Evolutionary conservation across 2,797 vertebrate species (phyloP), one percentile per base, ranked within the genome.

Genomic region (Pogonophryne albipinna): DNA sequence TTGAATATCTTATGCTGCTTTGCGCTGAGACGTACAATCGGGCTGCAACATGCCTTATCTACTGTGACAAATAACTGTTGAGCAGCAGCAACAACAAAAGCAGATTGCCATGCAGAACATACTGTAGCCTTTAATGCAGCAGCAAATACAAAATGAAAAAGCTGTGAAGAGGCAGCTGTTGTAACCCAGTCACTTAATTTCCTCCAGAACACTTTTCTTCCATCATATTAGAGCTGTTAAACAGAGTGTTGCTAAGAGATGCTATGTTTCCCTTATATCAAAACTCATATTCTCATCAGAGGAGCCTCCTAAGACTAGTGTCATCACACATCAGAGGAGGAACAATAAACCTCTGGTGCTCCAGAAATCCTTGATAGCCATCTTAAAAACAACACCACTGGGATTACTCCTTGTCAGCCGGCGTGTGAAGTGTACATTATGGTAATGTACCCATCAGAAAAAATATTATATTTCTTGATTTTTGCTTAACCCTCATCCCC

Each of bases 111-210:
- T 83, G 85, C 89, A 92, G 84, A 93, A 90, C 77, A 68, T 70
- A 38, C 34, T 38, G 34, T 38, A 76, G 78, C 67, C 82, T 76
- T 87, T 79, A 84, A 86, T 84, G 83, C 84, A 80, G 83, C 80
- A 53, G 83, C 73, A 75, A 27, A 78, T 66, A 53, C 73, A 83
- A 85, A 91, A 87, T 85, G 80, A 92, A 93, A 93, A 79, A 83
- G 79, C 78, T 74, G 85, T 65, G 74, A 88, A 80, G 87, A 91
- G 85, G 87, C 84, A 91, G 87, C 84, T 90, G 85, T 89, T 87
- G 75, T 88, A 86, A 91, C 89, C 53, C 73, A 76, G 87, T 87
- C 82, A 78, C 75, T 90, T 91, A 89, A 94, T 91, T 92, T 91
- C 85, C 79, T 90, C 79, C 82, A 74, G 74, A 92, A 87, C 75